Evolutionary conservation across 2,797 vertebrate genomes (phyloP), one percentile per base, ranked within the genome.

Genomic region (Calcarius lapponicus): DNA sequence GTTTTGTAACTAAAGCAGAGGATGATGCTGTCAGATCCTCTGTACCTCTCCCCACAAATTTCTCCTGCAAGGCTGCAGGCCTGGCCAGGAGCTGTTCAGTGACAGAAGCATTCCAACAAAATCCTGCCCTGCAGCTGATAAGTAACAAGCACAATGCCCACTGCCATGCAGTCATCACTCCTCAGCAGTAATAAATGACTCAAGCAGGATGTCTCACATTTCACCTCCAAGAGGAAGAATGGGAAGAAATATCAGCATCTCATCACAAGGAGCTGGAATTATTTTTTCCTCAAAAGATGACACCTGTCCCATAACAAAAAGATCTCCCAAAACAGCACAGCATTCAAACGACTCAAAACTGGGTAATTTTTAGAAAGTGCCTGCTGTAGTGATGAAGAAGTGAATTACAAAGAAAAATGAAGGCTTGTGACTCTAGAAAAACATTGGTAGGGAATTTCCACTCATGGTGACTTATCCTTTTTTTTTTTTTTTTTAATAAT

Each of bases 291-390:
- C 86, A 82, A 94, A 80, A 64, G 43, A 90, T 94, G 75, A 58
- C 43, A 80, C 17, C 18, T 40, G 62, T 70, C 25, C 78, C 5
- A 0, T n/a, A 84, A 26, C 25, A 91, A 22, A 82, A 94, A 82
- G 18, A 45, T 86, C 66, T 89, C 71, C 78, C 48, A 82, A 95
- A 96, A 86, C 61, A 95, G 62, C 17, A 76, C 62, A 95, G 71
- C 26, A 85, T 75, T 75, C 91, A 82, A 95, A 73, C 7, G 1
- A 42, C 64, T 95, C 61, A 87, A 92, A 92, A 26, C 19, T 47
- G 40, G 54, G 42, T 42, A 26, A 84, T 83, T 92, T 86, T 94
- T 95, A 95, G 64, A 32, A 80, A 81, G 78, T 45, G 66, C 17
- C 73, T 69, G 45, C 74, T 64, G 67, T 25, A 81, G 65, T 29